Evolutionary conservation across 2,113 vertebrate genomes (phyloP).

Genomic region (Ahaetulla prasina): DNA sequence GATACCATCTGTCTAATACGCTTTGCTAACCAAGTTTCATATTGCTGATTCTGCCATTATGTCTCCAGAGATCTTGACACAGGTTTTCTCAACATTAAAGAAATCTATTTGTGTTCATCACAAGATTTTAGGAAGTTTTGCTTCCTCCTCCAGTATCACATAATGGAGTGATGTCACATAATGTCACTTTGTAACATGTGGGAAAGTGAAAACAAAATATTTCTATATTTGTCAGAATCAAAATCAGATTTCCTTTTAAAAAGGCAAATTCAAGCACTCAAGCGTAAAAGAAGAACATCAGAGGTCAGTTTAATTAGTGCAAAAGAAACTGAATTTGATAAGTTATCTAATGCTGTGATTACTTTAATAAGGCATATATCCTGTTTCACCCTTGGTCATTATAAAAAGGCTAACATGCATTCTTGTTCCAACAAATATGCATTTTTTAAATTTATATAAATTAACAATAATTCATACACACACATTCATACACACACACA

Average conservation of each 20-base stretch:
- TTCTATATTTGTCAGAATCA: neutral
- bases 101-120: slow-evolving; percentile 49
- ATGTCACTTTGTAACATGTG: neutral
- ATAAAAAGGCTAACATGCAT: neutral
- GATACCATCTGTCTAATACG: slow-evolving; percentile 66
- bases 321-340: neutral
- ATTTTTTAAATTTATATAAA: neutral
- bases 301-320: neutral
- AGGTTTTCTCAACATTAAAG: slow-evolving; percentile 56
- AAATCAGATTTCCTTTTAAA: neutral
- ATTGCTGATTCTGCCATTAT: slow-evolving; percentile 45
- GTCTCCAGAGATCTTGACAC: slow-evolving; percentile 49
- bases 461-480: neutral
- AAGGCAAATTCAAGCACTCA: neutral
- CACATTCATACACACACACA: neutral
- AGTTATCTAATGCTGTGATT: neutral
- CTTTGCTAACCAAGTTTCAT: slow-evolving; percentile 52
- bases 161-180: slow-evolving; percentile 22
- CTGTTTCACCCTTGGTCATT: neutral
- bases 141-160: slow-evolving; percentile 12
- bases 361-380: neutral
- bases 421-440: neutral
- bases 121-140: slow-evolving; percentile 30
- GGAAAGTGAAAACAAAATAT: neutral
- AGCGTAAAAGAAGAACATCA: neutral